A percentile compares a stretch with the other conserved stretches of the same genome.
phyloP scores from a whole-genome alignment of 2,888 invertebrate species.

The Lasius fuliginosus region DNA sequence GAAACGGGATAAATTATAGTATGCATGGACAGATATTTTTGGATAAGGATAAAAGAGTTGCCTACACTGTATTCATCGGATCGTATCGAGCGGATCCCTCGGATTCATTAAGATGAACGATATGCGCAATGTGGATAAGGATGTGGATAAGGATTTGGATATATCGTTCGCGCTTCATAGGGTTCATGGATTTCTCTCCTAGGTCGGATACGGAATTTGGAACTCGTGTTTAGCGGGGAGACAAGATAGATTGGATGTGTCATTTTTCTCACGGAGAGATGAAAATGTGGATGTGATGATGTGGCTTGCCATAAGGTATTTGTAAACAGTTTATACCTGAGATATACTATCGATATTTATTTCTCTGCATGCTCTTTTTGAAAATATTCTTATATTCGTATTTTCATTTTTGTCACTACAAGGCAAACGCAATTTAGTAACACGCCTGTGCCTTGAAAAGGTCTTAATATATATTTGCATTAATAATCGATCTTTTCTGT shows the following conservation, averaged over 20 bases:
- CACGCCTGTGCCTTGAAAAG: conserved; percentile 40
- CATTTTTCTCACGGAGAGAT: conserved; percentile 71
- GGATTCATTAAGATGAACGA: conserved; percentile 70
- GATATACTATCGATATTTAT: conserved; percentile 65
- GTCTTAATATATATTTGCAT: conserved; percentile 61
- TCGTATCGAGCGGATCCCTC: conserved; percentile 70
- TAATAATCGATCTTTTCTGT: conserved; percentile 59
- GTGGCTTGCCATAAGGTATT: conserved; percentile 75
- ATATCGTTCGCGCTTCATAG: conserved; percentile 68
- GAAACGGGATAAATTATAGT: conserved; percentile 73
- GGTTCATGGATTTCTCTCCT: conserved; percentile 74
- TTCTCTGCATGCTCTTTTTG: conserved; percentile 75
- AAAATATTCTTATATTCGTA: conserved; percentile 43
- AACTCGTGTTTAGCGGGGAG: conserved; percentile 65
- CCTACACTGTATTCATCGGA: conserved; percentile 72
- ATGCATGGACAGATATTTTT: conserved; percentile 74
- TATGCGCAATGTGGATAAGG: conserved; percentile 64
- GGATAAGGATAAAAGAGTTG: conserved; percentile 72
- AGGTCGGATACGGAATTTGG: conserved; percentile 75
- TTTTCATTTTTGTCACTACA: conserved; percentile 52
- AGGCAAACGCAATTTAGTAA: conserved; percentile 49
- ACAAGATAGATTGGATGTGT: conserved; percentile 73
- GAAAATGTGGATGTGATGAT: conserved; percentile 46
- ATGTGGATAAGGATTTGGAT: conserved; percentile 70
- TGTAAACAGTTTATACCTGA: conserved; percentile 75